Conservation (phyloP, 2,113 vertebrate genomes). For the Zosterops pallidus region DNA sequence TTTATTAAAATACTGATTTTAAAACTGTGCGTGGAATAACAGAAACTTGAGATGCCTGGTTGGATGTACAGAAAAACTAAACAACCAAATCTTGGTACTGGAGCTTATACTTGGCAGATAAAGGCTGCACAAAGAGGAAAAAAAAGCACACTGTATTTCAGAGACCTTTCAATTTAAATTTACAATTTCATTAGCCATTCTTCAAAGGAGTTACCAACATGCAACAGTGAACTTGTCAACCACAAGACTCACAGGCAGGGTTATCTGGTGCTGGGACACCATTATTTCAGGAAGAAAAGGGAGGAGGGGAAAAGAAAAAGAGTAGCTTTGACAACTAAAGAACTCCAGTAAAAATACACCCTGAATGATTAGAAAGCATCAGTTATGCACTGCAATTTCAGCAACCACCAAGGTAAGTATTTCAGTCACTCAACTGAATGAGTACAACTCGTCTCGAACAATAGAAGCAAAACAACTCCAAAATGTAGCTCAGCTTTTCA, state of each 20-base stretch:
- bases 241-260: neutral
- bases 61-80: constrained; percentile 32
- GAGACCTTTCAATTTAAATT: constrained; percentile 23
- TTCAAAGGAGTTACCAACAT: constrained; percentile 19
- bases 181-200: constrained; percentile 46
- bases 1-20: constrained; percentile 54
- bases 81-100: constrained; percentile 15
- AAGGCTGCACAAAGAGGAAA: neutral
- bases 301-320: neutral
- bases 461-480: neutral
- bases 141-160: neutral
- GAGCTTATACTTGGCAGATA: constrained; percentile 23
- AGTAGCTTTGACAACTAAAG: neutral
- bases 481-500: neutral
- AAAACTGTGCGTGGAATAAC: constrained; percentile 45
- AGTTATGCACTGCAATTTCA: neutral
- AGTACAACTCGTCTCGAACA: neutral
- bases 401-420: neutral
- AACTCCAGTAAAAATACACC: neutral
- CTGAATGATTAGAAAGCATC: neutral
- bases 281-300: neutral
- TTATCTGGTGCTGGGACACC: neutral
- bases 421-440: neutral
- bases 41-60: constrained; percentile 46
- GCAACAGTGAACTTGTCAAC: neutral